Evolutionary conservation across 1,140 invertebrate species (phyloP), one percentile per base, ranked within the genome.

Genomic region (Teleogryllus occipitalis): DNA sequence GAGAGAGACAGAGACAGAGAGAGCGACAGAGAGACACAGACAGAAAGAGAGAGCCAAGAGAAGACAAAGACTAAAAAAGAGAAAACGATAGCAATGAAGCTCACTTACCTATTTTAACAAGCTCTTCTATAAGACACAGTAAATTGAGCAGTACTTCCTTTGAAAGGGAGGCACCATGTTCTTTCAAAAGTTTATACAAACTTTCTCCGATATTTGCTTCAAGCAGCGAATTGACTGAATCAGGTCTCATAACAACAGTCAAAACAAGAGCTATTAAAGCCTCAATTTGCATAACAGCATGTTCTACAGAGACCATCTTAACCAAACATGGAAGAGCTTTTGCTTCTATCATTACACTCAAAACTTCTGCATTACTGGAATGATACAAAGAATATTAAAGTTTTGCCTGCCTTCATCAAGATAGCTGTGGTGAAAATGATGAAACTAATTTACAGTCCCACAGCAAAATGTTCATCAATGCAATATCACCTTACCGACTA

Each of bases 221-320:
- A 8, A 83, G 21, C 0, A 84, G 79, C 72, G 46, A 15, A n/a
- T 80, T 65, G 73, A 83, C 82, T 48, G 82, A 82, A 80, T 83
- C 82, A 15, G 82, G 77, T 78, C 82, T 72, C 80, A 89, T 87
- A 77, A 88, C 84, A 82, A 88, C 86, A 2, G 93, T 84, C 22
- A 94, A 88, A 81, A 90, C 91, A 39, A 94, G 86, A 48, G 93
- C 90, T 74, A 93, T 85, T 39, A 94, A 87, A 0, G 95, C 94
- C 87, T 97, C 95, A 84, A 95, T 96, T 84, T 96, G 94, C 96
- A 97, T 97, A 1, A 96, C 90, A 14, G 91, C 86, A 86, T 96
- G 93, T 82, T 94, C 92, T 7, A 93, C 93, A 0, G 90, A 88
- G 79, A 94, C 87, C 95, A 97, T 97, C 84, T 90, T 89, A 8